Conservation (phyloP, 1,140 invertebrate genomes). For the Brachionus rubens region DNA sequence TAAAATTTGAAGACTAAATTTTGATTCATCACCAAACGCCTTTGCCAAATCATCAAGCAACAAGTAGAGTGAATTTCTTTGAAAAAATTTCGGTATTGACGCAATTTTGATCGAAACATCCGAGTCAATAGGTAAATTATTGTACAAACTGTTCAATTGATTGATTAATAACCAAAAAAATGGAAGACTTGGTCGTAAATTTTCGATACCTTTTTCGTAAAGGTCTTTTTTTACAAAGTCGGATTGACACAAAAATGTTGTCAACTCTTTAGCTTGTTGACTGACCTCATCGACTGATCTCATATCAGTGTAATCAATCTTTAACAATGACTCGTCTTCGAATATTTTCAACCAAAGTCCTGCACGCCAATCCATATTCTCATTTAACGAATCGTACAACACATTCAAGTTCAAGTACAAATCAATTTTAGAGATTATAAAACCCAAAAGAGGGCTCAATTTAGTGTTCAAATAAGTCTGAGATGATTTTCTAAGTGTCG, state of each 20-base stretch:
- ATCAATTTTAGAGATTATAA: constrained; percentile 17
- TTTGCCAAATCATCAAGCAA: neutral
- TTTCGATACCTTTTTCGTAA: neutral
- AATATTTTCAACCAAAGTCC: constrained; percentile 18
- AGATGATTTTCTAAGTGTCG: neutral
- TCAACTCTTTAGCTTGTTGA: neutral
- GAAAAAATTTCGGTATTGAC: neutral
- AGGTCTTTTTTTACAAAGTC: constrained; percentile 20
- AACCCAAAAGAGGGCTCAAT: constrained; percentile 1
- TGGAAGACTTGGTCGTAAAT: constrained; percentile 26
- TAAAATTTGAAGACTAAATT: neutral
- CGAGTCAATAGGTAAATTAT: neutral
- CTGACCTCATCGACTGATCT: neutral
- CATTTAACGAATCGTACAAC: neutral
- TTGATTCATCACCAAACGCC: neutral
- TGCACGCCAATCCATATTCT: neutral
- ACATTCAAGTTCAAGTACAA: constrained; percentile 16
- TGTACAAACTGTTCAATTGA: constrained; percentile 4
- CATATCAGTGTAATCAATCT: constrained; percentile 15
- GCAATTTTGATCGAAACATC: neutral
- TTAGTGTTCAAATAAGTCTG: neutral
- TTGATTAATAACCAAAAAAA: constrained; percentile 30
- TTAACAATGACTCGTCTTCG: neutral
- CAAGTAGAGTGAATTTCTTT: neutral
- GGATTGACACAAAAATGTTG: constrained; percentile 5